phyloP scores from a whole-genome alignment of 2,797 vertebrate species.

The Sebastes paucispinis region DNA sequence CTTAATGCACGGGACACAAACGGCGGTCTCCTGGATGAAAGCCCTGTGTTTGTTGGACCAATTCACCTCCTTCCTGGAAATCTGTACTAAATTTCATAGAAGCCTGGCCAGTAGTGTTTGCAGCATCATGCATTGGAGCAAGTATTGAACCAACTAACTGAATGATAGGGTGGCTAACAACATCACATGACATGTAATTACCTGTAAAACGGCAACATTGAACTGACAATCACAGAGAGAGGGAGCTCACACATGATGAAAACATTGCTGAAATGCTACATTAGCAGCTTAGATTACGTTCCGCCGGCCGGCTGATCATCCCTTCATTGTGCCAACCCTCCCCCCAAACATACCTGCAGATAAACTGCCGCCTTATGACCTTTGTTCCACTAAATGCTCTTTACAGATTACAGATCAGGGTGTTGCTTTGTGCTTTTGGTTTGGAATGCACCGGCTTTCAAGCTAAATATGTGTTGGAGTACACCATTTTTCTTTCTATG shows the following conservation, averaged over 20 bases:
- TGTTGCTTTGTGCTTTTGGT: neutral
- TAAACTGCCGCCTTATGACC: slow-evolving; percentile 22
- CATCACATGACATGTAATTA: slow-evolving; percentile 7
- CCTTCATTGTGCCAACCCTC: neutral
- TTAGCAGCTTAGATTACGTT: neutral
- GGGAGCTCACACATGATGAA: neutral
- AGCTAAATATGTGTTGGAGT: neutral
- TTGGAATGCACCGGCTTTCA: neutral
- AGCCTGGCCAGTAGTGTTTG: neutral
- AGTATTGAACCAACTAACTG: neutral
- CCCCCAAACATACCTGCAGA: slow-evolving; percentile 6
- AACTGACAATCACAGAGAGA: neutral
- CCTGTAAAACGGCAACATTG: neutral
- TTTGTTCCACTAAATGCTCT: slow-evolving; percentile 31
- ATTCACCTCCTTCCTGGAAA: no score
- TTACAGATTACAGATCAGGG: slow-evolving; percentile 30
- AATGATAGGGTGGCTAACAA: neutral
- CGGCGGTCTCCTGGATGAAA: no score
- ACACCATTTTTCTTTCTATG: neutral
- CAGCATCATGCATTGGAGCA: neutral
- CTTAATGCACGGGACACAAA: no score
- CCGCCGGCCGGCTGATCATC: neutral
- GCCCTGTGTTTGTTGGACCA: no score
- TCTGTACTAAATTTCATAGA: slow-evolving; percentile 2
- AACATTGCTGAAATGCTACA: neutral